Base-by-base conservation (phyloP, 2,113 vertebrate genomes). In the Xiphophorus couchianus region DNA sequence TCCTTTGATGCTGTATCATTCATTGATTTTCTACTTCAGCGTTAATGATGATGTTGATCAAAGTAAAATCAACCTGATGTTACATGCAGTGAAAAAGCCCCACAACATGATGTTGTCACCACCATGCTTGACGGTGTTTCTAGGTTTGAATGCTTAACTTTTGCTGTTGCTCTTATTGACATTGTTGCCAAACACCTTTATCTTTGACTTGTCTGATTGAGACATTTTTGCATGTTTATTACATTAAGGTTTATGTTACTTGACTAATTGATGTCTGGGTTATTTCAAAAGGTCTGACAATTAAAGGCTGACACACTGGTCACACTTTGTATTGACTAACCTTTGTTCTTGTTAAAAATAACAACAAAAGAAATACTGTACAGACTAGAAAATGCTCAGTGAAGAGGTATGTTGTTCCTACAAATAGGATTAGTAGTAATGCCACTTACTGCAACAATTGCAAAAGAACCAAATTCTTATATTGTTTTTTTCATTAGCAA, bases 231-330 rank as follows among this genome's bases (percentile, higher is more conserved):
- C 13, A 44, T 14, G 14, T 17, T 19, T 48, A 6, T 19, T 44
- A 17, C 42, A 4, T 14, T 48, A 6, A 19, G 13, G 62, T 63
- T 73, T 15, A 33, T 44, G 9, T 30, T 63, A 22, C 35, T 42
- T 1, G 22, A 28, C 62, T 73, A 62, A 72, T 62, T 44, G 33
- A 39, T 74, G 31, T 76, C 62, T 48, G 48, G 1, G 8, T 51
- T 1, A 7, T 35, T 68, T 67, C 77, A 30, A 75, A 37, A 83
- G 42, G 37, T 62, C 62, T 48, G 29, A 66, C 74, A n/a, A 76
- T 65, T 62, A 77, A 64, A 64, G 79, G 61, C 71, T 86, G 66
- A 42, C 39, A 42, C 39, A 42, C 4, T 42, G 39, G 48, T 30
- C 62, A 68, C 62, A 62, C 69, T n/a, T 39, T 62, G 19, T 71